Percentiles rank a stretch among this genome's conserved stretches.
Conservation (phyloP, 2,113 vertebrate species). For the Phalacrocorax carbo region DNA sequence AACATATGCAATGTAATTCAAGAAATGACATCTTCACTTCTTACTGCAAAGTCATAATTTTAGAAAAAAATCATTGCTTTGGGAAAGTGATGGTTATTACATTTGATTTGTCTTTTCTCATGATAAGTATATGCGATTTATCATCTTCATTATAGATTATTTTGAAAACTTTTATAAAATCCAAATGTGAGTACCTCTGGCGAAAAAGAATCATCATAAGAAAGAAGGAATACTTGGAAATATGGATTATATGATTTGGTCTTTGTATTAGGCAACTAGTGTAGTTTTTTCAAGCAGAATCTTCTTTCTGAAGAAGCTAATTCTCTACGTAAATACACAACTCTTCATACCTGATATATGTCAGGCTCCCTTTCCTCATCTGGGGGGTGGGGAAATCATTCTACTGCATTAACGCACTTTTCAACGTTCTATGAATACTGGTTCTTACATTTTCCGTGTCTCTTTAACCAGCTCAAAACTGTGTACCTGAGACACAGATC, state of each 20-base stretch:
- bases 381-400: not conserved
- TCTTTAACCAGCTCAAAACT: not conserved
- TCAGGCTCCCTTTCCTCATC: not conserved
- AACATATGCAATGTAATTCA: constrained; percentile 15
- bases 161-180: constrained; percentile 8
- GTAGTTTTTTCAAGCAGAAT: not conserved
- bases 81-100: not conserved
- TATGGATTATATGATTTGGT: not conserved
- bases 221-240: not conserved
- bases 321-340: not conserved
- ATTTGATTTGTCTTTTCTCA: not conserved
- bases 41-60: constrained; percentile 3
- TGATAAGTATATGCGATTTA: not conserved
- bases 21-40: constrained; percentile 5
- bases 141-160: not conserved
- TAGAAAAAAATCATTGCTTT: not conserved
- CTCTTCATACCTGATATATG: not conserved
- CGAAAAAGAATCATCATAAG: not conserved
- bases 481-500: not conserved
- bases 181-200: not conserved
- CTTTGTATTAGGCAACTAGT: not conserved
- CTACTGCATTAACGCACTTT: fast-evolving
- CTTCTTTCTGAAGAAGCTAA: not conserved
- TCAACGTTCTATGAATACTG: not conserved
- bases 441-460: not conserved